These are phyloP conservation scores for Hydra vulgaris DNA, from an alignment of 30 jellyfish, hydroid and myxozoan genomes.

Conservation along the genomic window DNA sequence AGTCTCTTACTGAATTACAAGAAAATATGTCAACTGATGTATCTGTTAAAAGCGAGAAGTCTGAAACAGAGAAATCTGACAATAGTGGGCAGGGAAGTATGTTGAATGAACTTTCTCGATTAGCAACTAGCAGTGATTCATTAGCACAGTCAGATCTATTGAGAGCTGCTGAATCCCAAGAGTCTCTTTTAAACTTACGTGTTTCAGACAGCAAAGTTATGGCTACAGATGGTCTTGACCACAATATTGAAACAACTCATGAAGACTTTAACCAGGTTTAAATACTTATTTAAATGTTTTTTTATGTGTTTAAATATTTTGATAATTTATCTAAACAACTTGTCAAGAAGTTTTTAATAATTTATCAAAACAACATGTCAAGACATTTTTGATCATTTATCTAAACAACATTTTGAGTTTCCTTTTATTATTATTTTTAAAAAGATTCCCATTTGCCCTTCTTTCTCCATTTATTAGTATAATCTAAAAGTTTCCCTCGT, in stretches of 20 bases:
- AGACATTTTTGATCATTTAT: too few relatives aligned
- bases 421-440: too few relatives aligned
- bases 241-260: not conserved
- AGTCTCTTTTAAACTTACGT: constrained; percentile 23
- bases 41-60: constrained; percentile 50
- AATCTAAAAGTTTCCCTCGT: too few relatives aligned
- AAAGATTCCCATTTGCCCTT: too few relatives aligned
- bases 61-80: constrained; percentile 6
- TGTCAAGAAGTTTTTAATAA: too few relatives aligned
- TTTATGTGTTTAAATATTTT: too few relatives aligned
- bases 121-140: constrained; percentile 38
- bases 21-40: constrained; percentile 73
- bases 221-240: constrained; percentile 16
- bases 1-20: constrained; percentile 33
- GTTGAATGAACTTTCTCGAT: constrained; percentile 18
- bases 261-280: not conserved
- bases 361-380: too few relatives aligned
- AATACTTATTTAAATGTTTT: too few relatives aligned
- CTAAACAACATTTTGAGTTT: too few relatives aligned
- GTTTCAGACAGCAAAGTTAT: constrained; percentile 23
- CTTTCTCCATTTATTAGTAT: too few relatives aligned
- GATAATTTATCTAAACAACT: too few relatives aligned
- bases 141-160: constrained; percentile 29
- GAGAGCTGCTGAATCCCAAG: constrained; percentile 42
- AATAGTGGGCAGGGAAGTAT: constrained; percentile 19